Conservation (phyloP, 1,140 invertebrate species). For the Phortica variegata region DNA sequence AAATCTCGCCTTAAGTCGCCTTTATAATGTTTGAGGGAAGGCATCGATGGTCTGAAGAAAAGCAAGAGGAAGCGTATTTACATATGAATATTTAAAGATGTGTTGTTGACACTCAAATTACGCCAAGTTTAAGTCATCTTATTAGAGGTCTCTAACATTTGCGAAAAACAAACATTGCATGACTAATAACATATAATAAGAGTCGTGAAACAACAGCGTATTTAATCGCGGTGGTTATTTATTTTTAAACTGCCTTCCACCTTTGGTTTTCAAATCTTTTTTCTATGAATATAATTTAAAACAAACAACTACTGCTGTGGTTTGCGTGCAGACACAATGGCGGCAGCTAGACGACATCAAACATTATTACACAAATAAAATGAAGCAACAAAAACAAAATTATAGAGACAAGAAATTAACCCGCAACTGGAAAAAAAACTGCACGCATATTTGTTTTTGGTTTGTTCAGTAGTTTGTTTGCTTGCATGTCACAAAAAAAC, state of each 20-base stretch:
- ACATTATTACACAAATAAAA: slow-evolving; percentile 1
- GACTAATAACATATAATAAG: too few species aligned
- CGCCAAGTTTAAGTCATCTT: too few species aligned
- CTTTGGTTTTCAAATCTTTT: too few species aligned
- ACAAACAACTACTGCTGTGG: not conserved
- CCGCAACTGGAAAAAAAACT: too few species aligned
- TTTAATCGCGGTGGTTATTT: too few species aligned
- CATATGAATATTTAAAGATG: slow-evolving; percentile 9
- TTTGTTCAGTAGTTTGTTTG: not conserved
- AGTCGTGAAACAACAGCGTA: too few species aligned
- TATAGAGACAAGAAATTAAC: too few species aligned
- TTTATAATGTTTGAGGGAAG: slow-evolving; percentile 77
- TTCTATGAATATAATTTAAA: too few species aligned
- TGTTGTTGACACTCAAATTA: slow-evolving; percentile 11
- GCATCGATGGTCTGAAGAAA: slow-evolving; percentile 68
- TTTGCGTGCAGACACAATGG: slow-evolving; percentile 1
- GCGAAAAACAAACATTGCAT: too few species aligned
- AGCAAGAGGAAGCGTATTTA: not conserved
- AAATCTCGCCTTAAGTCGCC: slow-evolving; percentile 72
- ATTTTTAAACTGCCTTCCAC: too few species aligned
- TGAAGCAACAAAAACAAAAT: not conserved
- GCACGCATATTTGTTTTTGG: too few species aligned
- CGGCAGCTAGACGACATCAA: slow-evolving; percentile 13
- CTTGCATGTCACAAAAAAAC: slow-evolving; percentile 16
- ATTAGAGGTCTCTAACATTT: too few species aligned